Evolutionary conservation across 2,113 vertebrate species (phyloP).

Genomic region (Pterocles gutturalis): DNA sequence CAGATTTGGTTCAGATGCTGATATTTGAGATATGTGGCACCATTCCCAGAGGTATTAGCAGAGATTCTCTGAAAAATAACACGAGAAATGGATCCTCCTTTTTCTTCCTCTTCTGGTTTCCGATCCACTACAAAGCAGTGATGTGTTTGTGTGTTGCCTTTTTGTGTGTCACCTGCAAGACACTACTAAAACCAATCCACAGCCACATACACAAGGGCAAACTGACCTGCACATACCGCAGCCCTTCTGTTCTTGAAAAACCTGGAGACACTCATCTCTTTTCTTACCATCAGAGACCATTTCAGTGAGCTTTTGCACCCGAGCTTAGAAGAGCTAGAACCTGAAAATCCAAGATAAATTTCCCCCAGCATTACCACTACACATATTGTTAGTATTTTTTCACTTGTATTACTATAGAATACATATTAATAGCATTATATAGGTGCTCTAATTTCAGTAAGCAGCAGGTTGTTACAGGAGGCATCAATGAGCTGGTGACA

Average conservation of each 20-base stretch:
- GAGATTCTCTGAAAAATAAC: neutral
- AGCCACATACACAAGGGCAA: neutral
- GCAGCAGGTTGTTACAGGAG: neutral
- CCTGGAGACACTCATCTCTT: neutral
- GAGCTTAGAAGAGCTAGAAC: neutral
- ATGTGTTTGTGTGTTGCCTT: neutral
- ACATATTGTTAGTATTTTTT: neutral
- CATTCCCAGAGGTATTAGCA: neutral
- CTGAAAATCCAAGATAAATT: neutral
- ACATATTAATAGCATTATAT: neutral
- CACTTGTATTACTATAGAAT: neutral
- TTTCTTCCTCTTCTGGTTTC: neutral
- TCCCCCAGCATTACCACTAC: neutral
- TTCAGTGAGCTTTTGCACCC: neutral
- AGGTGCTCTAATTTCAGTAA: neutral
- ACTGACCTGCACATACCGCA: accelerated
- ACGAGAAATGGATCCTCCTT: neutral
- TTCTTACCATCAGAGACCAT: neutral
- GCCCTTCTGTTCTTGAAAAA: neutral
- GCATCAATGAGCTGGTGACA: neutral
- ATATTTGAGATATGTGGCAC: neutral
- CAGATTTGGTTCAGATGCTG: neutral
- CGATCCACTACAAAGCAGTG: accelerated
- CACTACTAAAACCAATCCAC: neutral
- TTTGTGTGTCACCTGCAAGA: neutral